These are phyloP conservation scores for Aythya baeri DNA, from an alignment of 2,113 vertebrate species.

Conservation along the genomic window DNA sequence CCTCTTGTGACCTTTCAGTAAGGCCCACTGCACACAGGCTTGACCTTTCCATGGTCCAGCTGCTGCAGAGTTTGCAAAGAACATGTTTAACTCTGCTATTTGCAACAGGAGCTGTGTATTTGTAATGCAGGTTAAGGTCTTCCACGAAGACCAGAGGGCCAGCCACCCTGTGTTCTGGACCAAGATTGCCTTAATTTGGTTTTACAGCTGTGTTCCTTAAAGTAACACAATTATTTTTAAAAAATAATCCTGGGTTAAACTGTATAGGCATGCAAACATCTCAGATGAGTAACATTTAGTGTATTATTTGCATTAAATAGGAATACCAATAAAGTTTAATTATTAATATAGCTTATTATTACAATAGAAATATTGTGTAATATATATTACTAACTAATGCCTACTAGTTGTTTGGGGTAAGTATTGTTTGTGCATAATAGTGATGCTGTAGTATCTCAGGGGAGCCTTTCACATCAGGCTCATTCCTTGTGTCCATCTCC, in stretches of 20 bases:
- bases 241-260: not conserved
- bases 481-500: not conserved
- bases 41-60: constrained; percentile 51
- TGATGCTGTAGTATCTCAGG: no score
- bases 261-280: not conserved
- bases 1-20: constrained; percentile 38
- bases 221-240: not conserved
- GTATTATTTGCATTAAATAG: not conserved
- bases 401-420: not conserved
- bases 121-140: not conserved
- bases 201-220: not conserved
- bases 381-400: not conserved
- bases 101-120: not conserved
- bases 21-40: constrained; percentile 12
- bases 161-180: not conserved
- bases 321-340: not conserved
- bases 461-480: not conserved
- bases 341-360: not conserved
- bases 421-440: not conserved
- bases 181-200: not conserved
- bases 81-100: not conserved
- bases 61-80: not conserved
- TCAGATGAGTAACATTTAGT: not conserved
- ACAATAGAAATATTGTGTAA: not conserved
- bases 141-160: not conserved